phyloP scores from a whole-genome alignment of 1,140 invertebrate species.

The Brachionus manjavacas region DNA sequence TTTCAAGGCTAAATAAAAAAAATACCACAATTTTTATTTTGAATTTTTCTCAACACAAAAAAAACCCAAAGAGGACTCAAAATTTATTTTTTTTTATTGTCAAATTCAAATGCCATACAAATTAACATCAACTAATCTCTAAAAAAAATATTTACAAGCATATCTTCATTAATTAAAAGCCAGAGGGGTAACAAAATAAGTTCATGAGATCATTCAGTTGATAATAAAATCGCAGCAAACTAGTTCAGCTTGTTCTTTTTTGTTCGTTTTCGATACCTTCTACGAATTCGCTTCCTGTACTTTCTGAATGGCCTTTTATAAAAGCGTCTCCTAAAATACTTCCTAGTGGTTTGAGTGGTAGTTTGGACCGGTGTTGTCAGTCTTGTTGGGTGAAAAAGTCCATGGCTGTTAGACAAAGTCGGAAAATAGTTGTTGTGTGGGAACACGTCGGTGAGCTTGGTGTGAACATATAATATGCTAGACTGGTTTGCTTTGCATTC shows the following conservation, averaged over 20 bases:
- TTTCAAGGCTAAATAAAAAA: no score
- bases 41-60: no score
- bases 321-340: not conserved
- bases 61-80: not conserved
- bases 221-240: not conserved
- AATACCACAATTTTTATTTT: no score
- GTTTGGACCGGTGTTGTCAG: not conserved
- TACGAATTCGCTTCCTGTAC: not conserved
- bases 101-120: not conserved
- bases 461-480: not conserved
- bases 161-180: not conserved
- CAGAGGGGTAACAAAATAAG: not conserved
- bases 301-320: not conserved
- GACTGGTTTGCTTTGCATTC: constrained; percentile 18
- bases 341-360: not conserved
- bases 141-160: not conserved
- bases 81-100: not conserved
- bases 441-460: constrained; percentile 27
- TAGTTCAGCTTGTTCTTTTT: not conserved
- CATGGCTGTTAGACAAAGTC: not conserved
- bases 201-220: not conserved
- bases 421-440: not conserved
- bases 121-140: not conserved
- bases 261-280: not conserved
- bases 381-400: not conserved